Base-by-base conservation (phyloP, 2,888 invertebrate genomes). In the Athalia circularis region DNA sequence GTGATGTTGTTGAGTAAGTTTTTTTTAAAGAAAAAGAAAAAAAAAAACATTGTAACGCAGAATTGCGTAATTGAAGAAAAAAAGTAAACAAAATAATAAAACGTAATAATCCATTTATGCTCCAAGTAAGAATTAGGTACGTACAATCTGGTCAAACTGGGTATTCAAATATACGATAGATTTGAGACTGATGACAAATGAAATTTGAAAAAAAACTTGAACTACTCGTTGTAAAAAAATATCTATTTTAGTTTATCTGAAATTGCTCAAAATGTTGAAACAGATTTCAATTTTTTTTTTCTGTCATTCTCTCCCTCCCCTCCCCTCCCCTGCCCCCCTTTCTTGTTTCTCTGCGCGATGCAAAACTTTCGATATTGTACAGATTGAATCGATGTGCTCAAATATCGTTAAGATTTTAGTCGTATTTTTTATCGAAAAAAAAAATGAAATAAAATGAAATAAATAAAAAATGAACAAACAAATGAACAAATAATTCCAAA, bases 101-200 rank as follows among this genome's bases (percentile, higher is more conserved):
- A 52, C 54, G 15, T 68, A 52, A 54, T 52, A n/a, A 68, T 68
- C 54, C 72, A 72, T 72, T 72, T 72, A 72, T 72, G 72, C 72
- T 61, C 72, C 48, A 61, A 72, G 47, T 72, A 68, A 68, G 68
- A 68, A 68, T 68, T 8, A 13, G 11, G 52, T 9, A 52, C 7
- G 11, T 9, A 52, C 7, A 52, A 52, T 11, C 7, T 11, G 11
- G 52, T 9, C 7, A 52, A 52, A 52, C 8, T 9, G 3, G 11
- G 11, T 11, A 52, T 52, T 52, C 11, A 52, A 52, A 52, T 52
- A 52, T 52, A 11, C n/a, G n/a, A 52, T 1, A 29, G 29, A 29
- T 29, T 29, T 29, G 29, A 29, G 29, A 29, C 29, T 29, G 29
- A 29, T 29, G 29, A 29, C 2, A 2, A 29, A 29, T 29, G 1